phyloP scores from a whole-genome alignment of 1,140 invertebrate genomes.

The Dinothrombium tinctorium region DNA sequence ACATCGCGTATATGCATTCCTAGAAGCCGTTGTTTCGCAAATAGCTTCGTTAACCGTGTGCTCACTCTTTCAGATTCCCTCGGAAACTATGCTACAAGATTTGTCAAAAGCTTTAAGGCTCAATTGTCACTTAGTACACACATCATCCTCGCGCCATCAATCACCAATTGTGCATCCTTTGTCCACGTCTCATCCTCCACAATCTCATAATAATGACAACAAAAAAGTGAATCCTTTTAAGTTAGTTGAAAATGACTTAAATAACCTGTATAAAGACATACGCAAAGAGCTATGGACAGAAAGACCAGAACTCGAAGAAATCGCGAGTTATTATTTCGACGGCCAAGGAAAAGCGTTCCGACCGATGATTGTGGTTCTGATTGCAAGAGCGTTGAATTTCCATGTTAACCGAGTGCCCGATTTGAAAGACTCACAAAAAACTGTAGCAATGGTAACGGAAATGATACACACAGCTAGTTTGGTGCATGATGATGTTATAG shows the following conservation, averaged over 20 bases:
- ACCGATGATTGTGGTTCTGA: slow-evolving; percentile 69
- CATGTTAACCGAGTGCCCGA: slow-evolving; percentile 29
- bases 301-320: slow-evolving; percentile 51
- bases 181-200: too few relatives aligned
- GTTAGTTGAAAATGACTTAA: slow-evolving; percentile 55
- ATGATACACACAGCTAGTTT: slow-evolving; percentile 98
- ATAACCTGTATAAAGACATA: slow-evolving; percentile 37
- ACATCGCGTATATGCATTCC: too few relatives aligned
- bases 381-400: slow-evolving; percentile 71
- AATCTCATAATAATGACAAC: too few relatives aligned
- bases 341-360: slow-evolving; percentile 82
- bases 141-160: too few relatives aligned
- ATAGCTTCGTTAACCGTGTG: too few relatives aligned
- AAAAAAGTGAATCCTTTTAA: slow-evolving; percentile 55
- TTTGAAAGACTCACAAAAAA: slow-evolving; percentile 37
- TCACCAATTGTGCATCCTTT: too few relatives aligned
- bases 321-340: slow-evolving; percentile 86
- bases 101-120: too few relatives aligned
- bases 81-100: too few relatives aligned
- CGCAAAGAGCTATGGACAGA: slow-evolving; percentile 52
- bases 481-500: slow-evolving; percentile 98
- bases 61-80: too few relatives aligned
- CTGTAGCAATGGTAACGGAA: slow-evolving; percentile 86
- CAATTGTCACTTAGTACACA: too few relatives aligned
- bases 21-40: too few relatives aligned